Percentiles rank a stretch among this genome's conserved stretches.
Evolutionary conservation across 2,113 vertebrate species (phyloP).

Genomic region (Nothoprocta pentlandii): DNA sequence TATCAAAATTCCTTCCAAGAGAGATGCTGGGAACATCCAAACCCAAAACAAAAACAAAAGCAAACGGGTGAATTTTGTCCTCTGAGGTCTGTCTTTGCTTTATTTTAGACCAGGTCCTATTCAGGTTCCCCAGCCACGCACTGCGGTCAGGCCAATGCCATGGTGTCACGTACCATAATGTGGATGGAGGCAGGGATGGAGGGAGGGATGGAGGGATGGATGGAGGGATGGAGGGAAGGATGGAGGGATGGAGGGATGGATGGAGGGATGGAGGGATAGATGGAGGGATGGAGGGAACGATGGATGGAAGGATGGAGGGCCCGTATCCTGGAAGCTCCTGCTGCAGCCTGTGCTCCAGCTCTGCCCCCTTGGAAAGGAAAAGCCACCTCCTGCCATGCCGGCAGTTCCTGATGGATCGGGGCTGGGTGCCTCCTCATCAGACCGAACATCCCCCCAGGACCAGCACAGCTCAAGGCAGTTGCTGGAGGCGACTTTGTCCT

Average conservation of each 20-base stretch:
- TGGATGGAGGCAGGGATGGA: background rate
- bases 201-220: too few species aligned
- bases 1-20: background rate
- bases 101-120: background rate
- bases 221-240: too few species aligned
- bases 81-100: background rate
- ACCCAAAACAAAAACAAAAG: background rate
- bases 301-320: too few species aligned
- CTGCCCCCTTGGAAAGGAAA: background rate
- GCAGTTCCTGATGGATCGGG: fast-evolving
- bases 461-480: fast-evolving
- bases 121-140: fast-evolving
- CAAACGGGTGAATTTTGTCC: background rate
- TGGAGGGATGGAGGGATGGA: too few species aligned
- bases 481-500: fast-evolving
- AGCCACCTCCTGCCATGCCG: fast-evolving
- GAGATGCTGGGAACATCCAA: background rate
- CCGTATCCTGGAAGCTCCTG: too few species aligned
- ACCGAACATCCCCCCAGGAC: fast-evolving
- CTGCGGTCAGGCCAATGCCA: fast-evolving
- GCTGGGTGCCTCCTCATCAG: background rate
- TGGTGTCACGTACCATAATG: fast-evolving
- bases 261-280: too few species aligned
- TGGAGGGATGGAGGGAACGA: too few species aligned
- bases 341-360: fast-evolving